A percentile compares a stretch with the other conserved stretches of the same genome.
These are phyloP conservation scores for Spilarctia lutea DNA, from an alignment of 2,888 invertebrate genomes.

Conservation along the genomic window DNA sequence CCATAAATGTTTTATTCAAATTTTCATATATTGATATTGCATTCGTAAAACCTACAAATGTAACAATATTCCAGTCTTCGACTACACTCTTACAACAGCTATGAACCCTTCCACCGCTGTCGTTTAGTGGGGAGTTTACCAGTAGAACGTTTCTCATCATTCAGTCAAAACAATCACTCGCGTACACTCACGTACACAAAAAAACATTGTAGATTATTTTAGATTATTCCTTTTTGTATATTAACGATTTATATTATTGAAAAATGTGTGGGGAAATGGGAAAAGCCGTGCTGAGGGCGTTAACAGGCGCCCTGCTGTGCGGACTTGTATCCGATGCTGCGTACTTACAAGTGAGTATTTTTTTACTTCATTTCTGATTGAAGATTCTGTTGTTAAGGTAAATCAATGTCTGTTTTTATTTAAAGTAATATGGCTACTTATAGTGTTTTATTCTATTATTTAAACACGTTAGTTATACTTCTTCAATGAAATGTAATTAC, in stretches of 20 bases:
- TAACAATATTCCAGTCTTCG: neutral
- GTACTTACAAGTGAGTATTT: constrained; percentile 74
- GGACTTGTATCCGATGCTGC: constrained; percentile 81
- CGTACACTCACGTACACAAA: constrained; percentile 36
- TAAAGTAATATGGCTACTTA: no score
- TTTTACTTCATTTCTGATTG: neutral
- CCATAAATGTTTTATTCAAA: neutral
- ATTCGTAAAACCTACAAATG: neutral
- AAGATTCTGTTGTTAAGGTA: neutral
- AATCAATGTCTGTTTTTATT: neutral
- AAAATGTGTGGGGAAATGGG: constrained; percentile 84
- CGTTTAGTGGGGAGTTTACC: constrained; percentile 53
- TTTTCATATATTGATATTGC: neutral
- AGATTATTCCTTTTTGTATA: constrained; percentile 24
- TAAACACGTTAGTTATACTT: neutral
- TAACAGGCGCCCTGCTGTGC: constrained; percentile 80
- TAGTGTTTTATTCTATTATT: neutral
- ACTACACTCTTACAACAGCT: constrained; percentile 26
- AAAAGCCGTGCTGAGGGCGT: constrained; percentile 79
- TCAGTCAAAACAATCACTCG: constrained; percentile 39
- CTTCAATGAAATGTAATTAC: neutral
- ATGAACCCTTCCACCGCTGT: constrained; percentile 47
- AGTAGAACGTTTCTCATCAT: constrained; percentile 32
- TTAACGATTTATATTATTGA: constrained; percentile 24
- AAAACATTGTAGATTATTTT: constrained; percentile 7